These are phyloP conservation scores for Gymnothorax javanicus DNA, from an alignment of 2,797 vertebrate genomes.

Conservation along the genomic window DNA sequence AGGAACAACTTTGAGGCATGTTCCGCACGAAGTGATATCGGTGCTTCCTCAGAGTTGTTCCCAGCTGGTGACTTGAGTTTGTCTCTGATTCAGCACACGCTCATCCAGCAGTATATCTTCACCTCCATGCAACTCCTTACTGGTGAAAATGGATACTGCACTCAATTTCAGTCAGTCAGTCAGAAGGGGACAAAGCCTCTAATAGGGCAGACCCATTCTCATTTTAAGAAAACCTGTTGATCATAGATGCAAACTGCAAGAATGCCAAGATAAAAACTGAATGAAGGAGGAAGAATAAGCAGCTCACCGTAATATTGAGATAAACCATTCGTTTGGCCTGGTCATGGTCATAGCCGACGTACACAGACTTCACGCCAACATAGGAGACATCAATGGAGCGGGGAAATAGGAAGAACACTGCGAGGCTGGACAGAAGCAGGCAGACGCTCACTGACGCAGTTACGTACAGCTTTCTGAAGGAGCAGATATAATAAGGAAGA, in stretches of 20 bases:
- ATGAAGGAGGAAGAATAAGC: not conserved
- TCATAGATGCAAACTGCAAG: not conserved
- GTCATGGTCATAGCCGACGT: slow-evolving; percentile 85
- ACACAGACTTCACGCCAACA: slow-evolving; percentile 90
- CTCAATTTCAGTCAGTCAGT: too few relatives aligned
- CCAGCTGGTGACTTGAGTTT: too few relatives aligned
- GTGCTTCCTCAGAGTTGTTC: too few relatives aligned
- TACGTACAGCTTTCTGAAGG: slow-evolving; percentile 91
- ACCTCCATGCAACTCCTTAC: too few relatives aligned
- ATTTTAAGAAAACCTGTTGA: not conserved
- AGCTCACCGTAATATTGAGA: slow-evolving; percentile 92
- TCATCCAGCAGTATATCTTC: too few relatives aligned
- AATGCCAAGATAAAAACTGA: not conserved
- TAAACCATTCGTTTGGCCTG: slow-evolving; percentile 80
- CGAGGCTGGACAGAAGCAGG: slow-evolving; percentile 90
- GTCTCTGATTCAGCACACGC: too few relatives aligned
- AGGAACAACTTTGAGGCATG: too few relatives aligned
- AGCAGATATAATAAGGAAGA: not conserved
- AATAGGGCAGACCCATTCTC: too few relatives aligned
- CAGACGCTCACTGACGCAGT: slow-evolving; percentile 88
- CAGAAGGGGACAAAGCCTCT: too few relatives aligned
- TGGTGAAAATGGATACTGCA: too few relatives aligned
- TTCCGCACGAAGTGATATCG: too few relatives aligned
- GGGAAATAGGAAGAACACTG: slow-evolving; percentile 95
- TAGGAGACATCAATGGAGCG: slow-evolving; percentile 93